Percentiles rank a stretch among this genome's conserved stretches.
Conservation (phyloP, 2,113 vertebrate genomes). For the Marcusenius ussheri region DNA sequence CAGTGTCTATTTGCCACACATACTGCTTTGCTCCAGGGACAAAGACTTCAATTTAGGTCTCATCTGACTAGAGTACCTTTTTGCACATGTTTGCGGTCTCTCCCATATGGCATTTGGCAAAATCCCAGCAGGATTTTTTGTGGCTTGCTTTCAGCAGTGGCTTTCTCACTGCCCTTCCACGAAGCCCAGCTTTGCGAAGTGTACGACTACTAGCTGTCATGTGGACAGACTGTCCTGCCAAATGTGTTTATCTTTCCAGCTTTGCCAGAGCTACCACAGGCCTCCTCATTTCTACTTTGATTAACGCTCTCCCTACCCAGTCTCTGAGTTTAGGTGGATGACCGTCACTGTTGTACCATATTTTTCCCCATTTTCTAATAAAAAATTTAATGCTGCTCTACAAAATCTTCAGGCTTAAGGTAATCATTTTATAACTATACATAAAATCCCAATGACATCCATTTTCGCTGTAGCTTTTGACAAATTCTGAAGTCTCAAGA, state of each 20-base stretch:
- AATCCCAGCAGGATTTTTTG: background rate
- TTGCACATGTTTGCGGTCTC: background rate
- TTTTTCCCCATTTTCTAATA: background rate
- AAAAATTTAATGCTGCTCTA: background rate
- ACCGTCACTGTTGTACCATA: background rate
- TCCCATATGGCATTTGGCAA: background rate
- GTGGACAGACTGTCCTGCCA: background rate
- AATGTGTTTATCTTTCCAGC: background rate
- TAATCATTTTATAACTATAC: background rate
- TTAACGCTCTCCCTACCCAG: background rate
- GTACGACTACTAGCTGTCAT: background rate
- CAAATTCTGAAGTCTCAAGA: background rate
- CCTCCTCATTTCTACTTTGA: background rate
- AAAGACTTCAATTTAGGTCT: background rate
- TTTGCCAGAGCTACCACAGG: background rate
- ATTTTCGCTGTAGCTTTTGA: background rate
- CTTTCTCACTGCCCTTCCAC: background rate
- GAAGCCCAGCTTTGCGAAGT: background rate
- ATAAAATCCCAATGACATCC: background rate
- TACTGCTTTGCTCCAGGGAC: background rate
- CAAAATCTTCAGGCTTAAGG: background rate
- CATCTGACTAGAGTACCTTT: background rate
- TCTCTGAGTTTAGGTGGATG: background rate
- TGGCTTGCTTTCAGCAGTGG: background rate
- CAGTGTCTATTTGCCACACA: background rate